These are phyloP conservation scores for Vulpes lagopus DNA, from an alignment of 2,113 vertebrate genomes.

Conservation along the genomic window DNA sequence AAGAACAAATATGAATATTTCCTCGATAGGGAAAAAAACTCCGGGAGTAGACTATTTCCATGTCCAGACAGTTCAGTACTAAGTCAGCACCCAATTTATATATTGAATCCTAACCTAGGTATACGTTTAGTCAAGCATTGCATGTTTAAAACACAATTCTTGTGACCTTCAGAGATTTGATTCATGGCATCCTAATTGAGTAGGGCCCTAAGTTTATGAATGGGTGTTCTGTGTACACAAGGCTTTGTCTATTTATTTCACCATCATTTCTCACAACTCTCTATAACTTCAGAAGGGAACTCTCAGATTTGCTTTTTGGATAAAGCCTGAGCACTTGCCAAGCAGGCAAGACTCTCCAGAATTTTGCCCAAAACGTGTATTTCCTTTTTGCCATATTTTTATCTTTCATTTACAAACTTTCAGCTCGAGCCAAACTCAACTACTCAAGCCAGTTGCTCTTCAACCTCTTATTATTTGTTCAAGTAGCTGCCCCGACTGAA, in stretches of 20 bases:
- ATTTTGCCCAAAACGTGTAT: neutral
- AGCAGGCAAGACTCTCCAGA: neutral
- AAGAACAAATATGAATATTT: slow-evolving; percentile 61
- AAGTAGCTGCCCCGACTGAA: neutral
- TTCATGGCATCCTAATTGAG: neutral
- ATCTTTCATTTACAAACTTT: neutral
- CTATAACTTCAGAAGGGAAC: neutral
- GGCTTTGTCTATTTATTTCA: neutral
- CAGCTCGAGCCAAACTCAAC: neutral
- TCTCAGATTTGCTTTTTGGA: neutral
- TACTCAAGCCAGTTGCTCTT: neutral
- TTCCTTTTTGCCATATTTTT: neutral
- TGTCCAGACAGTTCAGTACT: neutral
- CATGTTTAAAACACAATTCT: neutral
- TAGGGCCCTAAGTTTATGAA: neutral
- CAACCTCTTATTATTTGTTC: neutral
- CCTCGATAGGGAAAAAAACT: neutral
- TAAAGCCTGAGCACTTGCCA: neutral
- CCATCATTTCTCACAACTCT: neutral
- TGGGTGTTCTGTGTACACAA: neutral
- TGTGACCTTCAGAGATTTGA: neutral
- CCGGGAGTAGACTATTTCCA: slow-evolving; percentile 18
- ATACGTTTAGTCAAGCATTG: neutral
- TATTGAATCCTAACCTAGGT: neutral
- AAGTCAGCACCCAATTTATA: neutral